Base-by-base conservation (phyloP, 1,140 invertebrate genomes). In the Zaprionus vittiger region DNA sequence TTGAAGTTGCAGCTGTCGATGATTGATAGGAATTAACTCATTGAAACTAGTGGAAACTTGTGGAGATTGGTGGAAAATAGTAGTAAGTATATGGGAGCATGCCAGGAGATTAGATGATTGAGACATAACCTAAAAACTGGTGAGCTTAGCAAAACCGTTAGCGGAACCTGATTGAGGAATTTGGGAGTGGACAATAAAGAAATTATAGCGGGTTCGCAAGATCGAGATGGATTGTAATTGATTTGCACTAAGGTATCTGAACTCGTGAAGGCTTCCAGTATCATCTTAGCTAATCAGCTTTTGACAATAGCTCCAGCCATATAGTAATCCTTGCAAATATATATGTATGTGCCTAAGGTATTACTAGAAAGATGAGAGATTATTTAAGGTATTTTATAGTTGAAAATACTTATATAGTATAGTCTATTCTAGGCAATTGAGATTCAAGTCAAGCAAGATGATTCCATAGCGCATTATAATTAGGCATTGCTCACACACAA, bases 1-100 rank as follows among this genome's bases (percentile, higher is more conserved):
- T 41, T 38, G 56, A 59, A 34, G 28, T 59, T 59, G 37, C 38
- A 57, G n/a, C 64, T 57, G 64, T 49, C 41, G 28, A 34, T 49
- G 41, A 59, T 67, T 67, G 55, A 67, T 59, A 59, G 65, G 38
- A 67, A 67, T 59, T 20, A 67, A 34, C 17, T 24, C 1, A 31
- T 44, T 26, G 6, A 38, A 28, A 26, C 24, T 15, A 28, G 24
- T 24, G 26, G 17, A 22, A 20, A 52, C 28, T 34, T 11, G 2
- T 59, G 22, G 54, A 56, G 28, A 28, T 12, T 9, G 24, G 0
- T 26, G 54, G 54, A 56, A 28, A 28, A 28, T 26, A 17, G 20
- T n/a, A 5, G 22, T 31, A 11, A 5, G 22, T 34, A 11, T 34
- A 57, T 26, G 15, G 26, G 24, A 28, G 52, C 52, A 22, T 26